Conservation (phyloP, 2,888 invertebrate genomes). For the Pristionchus exspectatus region DNA sequence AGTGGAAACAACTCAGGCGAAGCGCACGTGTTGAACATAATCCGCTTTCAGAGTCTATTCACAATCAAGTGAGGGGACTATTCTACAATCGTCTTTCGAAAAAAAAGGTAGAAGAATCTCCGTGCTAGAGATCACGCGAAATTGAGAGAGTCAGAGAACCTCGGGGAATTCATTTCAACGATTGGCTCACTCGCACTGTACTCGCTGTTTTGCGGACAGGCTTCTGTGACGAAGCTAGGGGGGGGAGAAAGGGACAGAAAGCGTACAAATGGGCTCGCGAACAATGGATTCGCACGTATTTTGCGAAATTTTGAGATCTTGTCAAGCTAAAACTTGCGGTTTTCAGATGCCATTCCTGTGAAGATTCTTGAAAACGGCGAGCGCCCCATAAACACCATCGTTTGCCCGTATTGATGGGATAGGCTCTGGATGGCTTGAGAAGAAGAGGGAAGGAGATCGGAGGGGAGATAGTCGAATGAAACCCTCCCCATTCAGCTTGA, state of each 20-base stretch:
- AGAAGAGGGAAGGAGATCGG: neutral
- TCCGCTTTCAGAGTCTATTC: too few relatives aligned
- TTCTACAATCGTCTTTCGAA: too few relatives aligned
- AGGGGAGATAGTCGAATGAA: neutral
- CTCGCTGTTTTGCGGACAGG: neutral
- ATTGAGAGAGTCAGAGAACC: neutral
- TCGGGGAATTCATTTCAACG: neutral
- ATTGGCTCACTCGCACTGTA: neutral
- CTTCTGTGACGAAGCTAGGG: neutral
- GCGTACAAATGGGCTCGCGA: neutral
- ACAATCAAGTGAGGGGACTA: too few relatives aligned
- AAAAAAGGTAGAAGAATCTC: neutral
- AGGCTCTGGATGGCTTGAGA: neutral
- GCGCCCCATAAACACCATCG: neutral
- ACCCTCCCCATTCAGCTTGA: neutral
- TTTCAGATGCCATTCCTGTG: neutral
- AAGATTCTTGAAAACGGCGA: neutral
- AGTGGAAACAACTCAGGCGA: too few relatives aligned
- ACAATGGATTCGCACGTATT: neutral
- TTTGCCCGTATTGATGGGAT: neutral
- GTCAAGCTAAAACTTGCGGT: neutral
- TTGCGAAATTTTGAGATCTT: neutral
- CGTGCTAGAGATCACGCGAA: neutral
- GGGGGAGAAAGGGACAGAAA: neutral
- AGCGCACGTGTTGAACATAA: too few relatives aligned